phyloP scores from a whole-genome alignment of 2,888 invertebrate species.

The Ennomos quercinarius region DNA sequence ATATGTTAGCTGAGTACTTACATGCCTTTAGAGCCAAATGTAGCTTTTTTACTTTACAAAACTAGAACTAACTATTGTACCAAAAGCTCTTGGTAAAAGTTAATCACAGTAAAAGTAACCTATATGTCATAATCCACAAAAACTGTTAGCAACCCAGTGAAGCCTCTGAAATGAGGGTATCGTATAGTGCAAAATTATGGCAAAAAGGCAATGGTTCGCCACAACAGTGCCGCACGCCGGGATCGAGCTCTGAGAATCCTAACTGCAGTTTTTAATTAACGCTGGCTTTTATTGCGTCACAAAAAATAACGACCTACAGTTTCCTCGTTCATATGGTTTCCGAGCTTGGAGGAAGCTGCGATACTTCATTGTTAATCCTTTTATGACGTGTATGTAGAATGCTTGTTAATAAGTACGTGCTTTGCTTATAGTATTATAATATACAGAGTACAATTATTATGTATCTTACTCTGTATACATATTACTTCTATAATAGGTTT shows the following conservation, averaged over 20 bases:
- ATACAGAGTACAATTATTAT: constrained; percentile 5
- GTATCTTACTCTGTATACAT: constrained; percentile 1
- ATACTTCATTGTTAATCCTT: constrained; percentile 38
- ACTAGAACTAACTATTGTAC: neutral
- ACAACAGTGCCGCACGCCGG: constrained; percentile 30
- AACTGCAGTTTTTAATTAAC: constrained; percentile 76
- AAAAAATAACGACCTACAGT: constrained; percentile 60
- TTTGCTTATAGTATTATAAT: constrained; percentile 6
- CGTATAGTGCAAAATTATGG: constrained; percentile 30
- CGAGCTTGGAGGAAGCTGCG: constrained; percentile 39
- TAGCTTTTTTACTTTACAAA: neutral
- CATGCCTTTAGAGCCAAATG: neutral
- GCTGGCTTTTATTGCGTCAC: constrained; percentile 59
- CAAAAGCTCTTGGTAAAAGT: constrained; percentile 2
- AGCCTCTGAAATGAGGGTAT: constrained; percentile 33
- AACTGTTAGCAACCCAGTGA: constrained; percentile 28
- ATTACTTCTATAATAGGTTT: neutral
- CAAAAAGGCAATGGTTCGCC: constrained; percentile 30
- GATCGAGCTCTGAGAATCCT: constrained; percentile 54
- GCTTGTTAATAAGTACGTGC: constrained; percentile 25
- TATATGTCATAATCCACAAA: constrained; percentile 21
- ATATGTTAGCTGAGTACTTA: neutral
- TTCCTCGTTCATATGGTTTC: constrained; percentile 60
- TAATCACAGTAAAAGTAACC: constrained; percentile 3
- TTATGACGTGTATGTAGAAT: constrained; percentile 27